Base-by-base conservation (phyloP, 2,797 vertebrate genomes). In the Spea hammondii region DNA sequence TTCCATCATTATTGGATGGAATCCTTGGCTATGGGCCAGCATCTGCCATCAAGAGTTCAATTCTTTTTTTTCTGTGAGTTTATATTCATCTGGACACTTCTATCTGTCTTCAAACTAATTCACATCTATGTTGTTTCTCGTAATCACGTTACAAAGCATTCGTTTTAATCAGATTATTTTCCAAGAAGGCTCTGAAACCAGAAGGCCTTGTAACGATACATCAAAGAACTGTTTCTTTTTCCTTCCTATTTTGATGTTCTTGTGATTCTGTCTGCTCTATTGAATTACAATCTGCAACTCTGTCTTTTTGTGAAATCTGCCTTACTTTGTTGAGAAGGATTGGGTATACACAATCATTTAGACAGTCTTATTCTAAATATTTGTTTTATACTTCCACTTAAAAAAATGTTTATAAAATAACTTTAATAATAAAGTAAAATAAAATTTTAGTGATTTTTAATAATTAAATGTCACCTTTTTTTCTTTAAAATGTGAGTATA, bases 91-190 rank as follows among this genome's bases (percentile, higher is more conserved):
- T 69, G 71, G 71, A 62, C 48, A 17, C 54, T 17, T 68, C 70
- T 65, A 79, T 79, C 77, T 79, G 78, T 74, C 65, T 47, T 74
- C 54, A 14, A 45, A 54, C 44, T 51, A 10, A 64, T 62, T 73
- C 51, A 53, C 44, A 60, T 73, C 47, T 74, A 46, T 64, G 12
- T 14, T 13, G 48, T 49, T 68, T 68, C 70, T 46, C 47, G 45
- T 79, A 51, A 79, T 79, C 73, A 72, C n/a, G 14, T 57, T 51
- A 72, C 70, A 72, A 72, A 73, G 55, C 60, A 74, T 74, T 59
- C 4, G 14, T 74, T 79, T 79, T 79, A 79, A 74, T 79, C 71
- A 79, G 71, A 74, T 79, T 79, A 64, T 79, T 74, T 79, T 54
- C 57, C 13, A 9, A 62, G 32, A 59, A 79, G 68, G 69, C 59